Conservation (phyloP, 1,140 invertebrate species). For the Sycobia sp. region DNA sequence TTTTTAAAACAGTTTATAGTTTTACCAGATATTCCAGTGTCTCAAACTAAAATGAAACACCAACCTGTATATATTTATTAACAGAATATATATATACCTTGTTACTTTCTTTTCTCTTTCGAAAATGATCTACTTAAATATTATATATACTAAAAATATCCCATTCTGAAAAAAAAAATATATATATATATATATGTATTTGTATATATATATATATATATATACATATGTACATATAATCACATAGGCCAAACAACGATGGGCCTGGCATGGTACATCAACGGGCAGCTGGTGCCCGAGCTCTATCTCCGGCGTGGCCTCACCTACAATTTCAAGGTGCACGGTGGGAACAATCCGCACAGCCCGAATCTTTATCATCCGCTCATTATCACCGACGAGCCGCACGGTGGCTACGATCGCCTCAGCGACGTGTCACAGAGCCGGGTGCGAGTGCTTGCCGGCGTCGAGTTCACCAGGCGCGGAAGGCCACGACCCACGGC, state of each 20-base stretch:
- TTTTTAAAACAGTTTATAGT: too few relatives aligned
- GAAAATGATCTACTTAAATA: too few relatives aligned
- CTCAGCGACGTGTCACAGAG: slow-evolving; percentile 74
- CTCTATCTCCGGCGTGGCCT: slow-evolving; percentile 84
- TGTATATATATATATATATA: too few relatives aligned
- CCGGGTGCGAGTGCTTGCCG: slow-evolving; percentile 79
- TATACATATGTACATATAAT: too few relatives aligned
- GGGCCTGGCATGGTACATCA: slow-evolving; percentile 80
- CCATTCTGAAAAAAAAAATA: too few relatives aligned
- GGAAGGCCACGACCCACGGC: slow-evolving; percentile 78
- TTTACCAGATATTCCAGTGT: too few relatives aligned
- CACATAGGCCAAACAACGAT: slow-evolving; percentile 65
- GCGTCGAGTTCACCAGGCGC: slow-evolving; percentile 81
- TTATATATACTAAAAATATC: too few relatives aligned
- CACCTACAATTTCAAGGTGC: slow-evolving; percentile 81
- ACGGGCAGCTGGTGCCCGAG: slow-evolving; percentile 85
- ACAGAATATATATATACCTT: too few relatives aligned
- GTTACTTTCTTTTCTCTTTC: too few relatives aligned
- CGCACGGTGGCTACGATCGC: slow-evolving; percentile 79
- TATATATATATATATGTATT: too few relatives aligned
- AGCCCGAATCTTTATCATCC: slow-evolving; percentile 89
- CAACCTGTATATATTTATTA: too few relatives aligned
- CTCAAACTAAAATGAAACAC: too few relatives aligned
- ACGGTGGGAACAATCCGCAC: slow-evolving; percentile 89
- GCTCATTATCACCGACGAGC: slow-evolving; percentile 87